Conservation (phyloP, 2,113 vertebrate species). For the Perognathus longimembris region DNA sequence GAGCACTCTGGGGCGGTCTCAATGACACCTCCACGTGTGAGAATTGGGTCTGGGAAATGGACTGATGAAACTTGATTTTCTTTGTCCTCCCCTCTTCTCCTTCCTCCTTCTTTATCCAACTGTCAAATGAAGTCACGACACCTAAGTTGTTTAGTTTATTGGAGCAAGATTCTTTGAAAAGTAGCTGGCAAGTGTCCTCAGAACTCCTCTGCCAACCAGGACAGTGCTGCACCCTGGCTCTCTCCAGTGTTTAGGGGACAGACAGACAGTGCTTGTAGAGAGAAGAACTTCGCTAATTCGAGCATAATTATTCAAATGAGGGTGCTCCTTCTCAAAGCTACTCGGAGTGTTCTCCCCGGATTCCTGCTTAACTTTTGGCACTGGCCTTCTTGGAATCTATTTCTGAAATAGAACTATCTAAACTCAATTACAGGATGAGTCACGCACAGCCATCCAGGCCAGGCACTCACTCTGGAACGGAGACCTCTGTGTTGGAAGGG, state of each 20-base stretch:
- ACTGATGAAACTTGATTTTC: background rate
- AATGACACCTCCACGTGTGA: background rate
- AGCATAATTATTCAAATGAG: conserved; percentile 8
- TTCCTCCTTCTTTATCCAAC: too few relatives aligned
- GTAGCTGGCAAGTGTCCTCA: rapidly evolving
- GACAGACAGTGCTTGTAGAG: rapidly evolving
- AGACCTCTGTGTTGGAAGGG: too few relatives aligned
- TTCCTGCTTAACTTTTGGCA: background rate
- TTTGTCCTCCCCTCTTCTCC: background rate
- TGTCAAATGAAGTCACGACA: background rate
- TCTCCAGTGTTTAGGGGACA: background rate
- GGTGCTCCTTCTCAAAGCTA: background rate
- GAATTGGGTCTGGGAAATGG: background rate
- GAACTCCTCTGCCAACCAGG: background rate
- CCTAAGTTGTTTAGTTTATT: background rate
- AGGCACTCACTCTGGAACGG: background rate
- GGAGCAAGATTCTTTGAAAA: background rate
- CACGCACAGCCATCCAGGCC: background rate
- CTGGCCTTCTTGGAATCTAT: background rate
- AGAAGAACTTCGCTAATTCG: background rate
- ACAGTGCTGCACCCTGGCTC: background rate
- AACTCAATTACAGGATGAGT: background rate
- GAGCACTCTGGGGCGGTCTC: too few relatives aligned
- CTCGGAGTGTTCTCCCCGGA: conserved; percentile 1
- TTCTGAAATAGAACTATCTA: background rate